phyloP scores from a whole-genome alignment of 2,888 invertebrate species.

The Ochlodes sylvanus region DNA sequence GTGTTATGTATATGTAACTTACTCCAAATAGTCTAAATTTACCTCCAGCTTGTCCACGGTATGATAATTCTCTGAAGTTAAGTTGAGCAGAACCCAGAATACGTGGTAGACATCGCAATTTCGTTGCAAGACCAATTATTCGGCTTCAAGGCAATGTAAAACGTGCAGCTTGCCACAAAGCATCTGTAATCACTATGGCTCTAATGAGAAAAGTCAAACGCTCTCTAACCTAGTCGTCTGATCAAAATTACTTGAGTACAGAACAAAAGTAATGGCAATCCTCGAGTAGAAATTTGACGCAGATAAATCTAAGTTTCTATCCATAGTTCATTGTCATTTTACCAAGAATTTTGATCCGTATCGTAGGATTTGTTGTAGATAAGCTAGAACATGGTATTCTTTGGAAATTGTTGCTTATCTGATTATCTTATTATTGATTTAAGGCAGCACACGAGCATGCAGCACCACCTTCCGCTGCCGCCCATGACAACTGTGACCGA shows the following conservation, averaged over 20 bases:
- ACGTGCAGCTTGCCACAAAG: constrained; percentile 37
- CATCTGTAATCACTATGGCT: constrained; percentile 27
- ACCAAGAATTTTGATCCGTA: no score
- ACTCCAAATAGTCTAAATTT: neutral
- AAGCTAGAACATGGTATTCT: no score
- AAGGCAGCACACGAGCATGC: no score
- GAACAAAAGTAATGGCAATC: neutral
- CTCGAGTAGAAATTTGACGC: neutral
- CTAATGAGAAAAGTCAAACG: constrained; percentile 35
- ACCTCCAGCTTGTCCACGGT: neutral
- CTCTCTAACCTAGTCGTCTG: neutral
- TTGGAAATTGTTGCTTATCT: no score
- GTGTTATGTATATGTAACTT: no score
- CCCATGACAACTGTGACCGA: no score
- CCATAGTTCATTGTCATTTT: neutral
- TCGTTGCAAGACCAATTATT: constrained; percentile 36
- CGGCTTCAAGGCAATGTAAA: constrained; percentile 34
- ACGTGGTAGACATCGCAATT: constrained; percentile 37
- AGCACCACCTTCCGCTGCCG: no score
- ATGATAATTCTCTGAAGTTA: constrained; percentile 16
- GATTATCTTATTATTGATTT: no score
- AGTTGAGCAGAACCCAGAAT: constrained; percentile 32
- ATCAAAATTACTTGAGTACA: constrained; percentile 3
- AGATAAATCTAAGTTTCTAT: neutral
- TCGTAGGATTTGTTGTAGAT: no score